phyloP scores from a whole-genome alignment of 2,113 vertebrate genomes.

The Puma concolor region DNA sequence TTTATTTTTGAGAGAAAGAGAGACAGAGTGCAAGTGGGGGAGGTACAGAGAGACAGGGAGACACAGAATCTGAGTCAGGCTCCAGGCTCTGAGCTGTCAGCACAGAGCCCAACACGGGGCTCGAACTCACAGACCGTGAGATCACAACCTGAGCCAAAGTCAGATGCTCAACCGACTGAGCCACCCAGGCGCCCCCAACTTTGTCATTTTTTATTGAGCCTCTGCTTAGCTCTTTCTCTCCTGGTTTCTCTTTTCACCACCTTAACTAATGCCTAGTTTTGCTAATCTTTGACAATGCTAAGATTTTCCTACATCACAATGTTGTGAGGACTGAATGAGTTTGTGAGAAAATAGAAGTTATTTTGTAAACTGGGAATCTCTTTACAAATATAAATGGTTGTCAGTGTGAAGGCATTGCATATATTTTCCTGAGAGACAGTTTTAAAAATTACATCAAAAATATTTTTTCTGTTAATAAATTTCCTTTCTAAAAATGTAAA shows the following conservation, averaged over 20 bases:
- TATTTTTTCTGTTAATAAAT: background rate
- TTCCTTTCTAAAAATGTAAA: constrained; percentile 22
- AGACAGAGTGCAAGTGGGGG: no score
- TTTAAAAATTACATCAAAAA: background rate
- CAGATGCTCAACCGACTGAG: no score
- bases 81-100: no score
- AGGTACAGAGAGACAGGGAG: no score
- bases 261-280: background rate
- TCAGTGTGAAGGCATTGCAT: background rate
- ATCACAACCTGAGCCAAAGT: no score
- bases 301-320: background rate
- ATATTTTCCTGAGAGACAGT: background rate
- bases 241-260: background rate
- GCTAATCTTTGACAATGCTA: background rate
- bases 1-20: no score
- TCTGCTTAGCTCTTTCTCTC: background rate
- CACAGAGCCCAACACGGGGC: no score
- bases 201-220: background rate
- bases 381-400: background rate
- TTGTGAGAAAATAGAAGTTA: background rate
- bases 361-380: background rate
- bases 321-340: background rate
- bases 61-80: no score
- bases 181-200: background rate
- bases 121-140: no score